Base-by-base conservation (phyloP, 2,888 invertebrate species). In the Melieria crassipennis region DNA sequence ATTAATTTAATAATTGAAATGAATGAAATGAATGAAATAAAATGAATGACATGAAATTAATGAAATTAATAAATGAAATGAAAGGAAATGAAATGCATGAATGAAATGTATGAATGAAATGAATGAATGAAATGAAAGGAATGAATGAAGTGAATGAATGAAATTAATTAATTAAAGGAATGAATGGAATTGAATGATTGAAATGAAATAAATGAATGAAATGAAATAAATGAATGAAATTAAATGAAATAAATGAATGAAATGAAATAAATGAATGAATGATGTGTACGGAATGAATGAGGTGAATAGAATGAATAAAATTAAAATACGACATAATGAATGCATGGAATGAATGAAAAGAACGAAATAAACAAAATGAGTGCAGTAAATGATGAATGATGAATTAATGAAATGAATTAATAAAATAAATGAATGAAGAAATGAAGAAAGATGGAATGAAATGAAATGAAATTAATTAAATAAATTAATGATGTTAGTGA, bases 161-260 rank as follows among this genome's bases (percentile, higher is more conserved):
- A 2, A 16, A 16, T 16, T 1, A 16, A 16, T 16, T 16, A 16
- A 16, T 16, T 16, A 16, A 16, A 16, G 1, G 1, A 16, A 16
- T 16, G 1, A 16, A 16, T 16, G 16, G 13, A 64, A 64, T 16
- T 11, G n/a, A 52, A 64, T 13, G 1, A 64, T n/a, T 73, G 69
- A 74, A 73, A 73, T 76, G 79, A 81, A 80, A 78, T 79, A 80
- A 80, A 79, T 78, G 75, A 77, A 80, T 78, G 78, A 78, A 81
- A 70, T 61, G 71, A n/a, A n/a, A n/a, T n/a, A n/a, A n/a, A n/a
- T n/a, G n/a, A n/a, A n/a, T n/a, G n/a, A n/a, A 65, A 71, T 69
- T 65, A 65, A 63, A 72, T 72, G 70, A 72, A 78, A 76, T 76
- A 74, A 65, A 63, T 30, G 9, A 56, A 30, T 30, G 9, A 46